phyloP scores from a whole-genome alignment of 1,140 invertebrate species.

The Drosophila lini region DNA sequence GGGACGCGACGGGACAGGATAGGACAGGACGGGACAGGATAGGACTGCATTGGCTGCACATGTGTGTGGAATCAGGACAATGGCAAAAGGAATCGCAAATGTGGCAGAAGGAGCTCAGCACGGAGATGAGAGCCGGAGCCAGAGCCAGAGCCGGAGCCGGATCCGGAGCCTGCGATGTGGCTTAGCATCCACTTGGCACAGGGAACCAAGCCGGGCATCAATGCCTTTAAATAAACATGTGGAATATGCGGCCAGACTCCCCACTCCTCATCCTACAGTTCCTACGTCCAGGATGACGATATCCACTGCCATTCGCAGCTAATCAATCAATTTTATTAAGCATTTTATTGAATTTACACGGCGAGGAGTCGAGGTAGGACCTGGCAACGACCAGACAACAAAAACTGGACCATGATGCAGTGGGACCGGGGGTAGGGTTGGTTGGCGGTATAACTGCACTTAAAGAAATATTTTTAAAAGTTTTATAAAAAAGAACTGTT shows the following conservation, averaged over 20 bases:
- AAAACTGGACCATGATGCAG: not conserved
- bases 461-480: not conserved
- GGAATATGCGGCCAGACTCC: slow-evolving; percentile 29
- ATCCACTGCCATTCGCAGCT: slow-evolving; percentile 48
- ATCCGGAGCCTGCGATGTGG: slow-evolving; percentile 23
- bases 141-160: not conserved
- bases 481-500: too few relatives aligned
- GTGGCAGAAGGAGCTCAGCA: slow-evolving; percentile 50
- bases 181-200: slow-evolving; percentile 44
- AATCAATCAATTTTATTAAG: slow-evolving; percentile 71
- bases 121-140: not conserved
- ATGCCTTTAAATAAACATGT: slow-evolving; percentile 46
- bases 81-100: slow-evolving; percentile 74
- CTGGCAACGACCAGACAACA: not conserved
- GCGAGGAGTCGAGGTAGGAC: not conserved
- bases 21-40: not conserved
- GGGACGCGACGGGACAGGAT: not conserved
- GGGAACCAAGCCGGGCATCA: slow-evolving; percentile 28
- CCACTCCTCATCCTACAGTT: not conserved
- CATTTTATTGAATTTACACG: slow-evolving; percentile 66
- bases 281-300: not conserved
- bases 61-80: slow-evolving; percentile 23
- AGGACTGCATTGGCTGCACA: slow-evolving; percentile 12
- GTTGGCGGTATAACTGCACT: not conserved
- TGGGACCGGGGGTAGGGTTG: not conserved